Evolutionary conservation across 2,888 invertebrate species (phyloP).

Genomic region (Callyntrura guangdongensis): DNA sequence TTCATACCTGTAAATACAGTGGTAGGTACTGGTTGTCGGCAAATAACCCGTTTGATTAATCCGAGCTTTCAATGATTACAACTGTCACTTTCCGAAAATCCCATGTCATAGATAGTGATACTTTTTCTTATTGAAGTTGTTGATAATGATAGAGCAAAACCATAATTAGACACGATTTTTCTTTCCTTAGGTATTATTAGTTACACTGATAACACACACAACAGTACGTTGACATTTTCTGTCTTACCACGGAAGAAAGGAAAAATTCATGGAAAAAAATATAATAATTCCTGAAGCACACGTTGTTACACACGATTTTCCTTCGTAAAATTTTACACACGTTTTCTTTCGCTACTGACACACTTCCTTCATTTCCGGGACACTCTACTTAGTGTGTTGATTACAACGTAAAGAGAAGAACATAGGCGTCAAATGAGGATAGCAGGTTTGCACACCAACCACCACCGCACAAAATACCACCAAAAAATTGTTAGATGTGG

Average conservation of each 20-base stretch:
- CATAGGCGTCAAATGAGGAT: constrained; percentile 62
- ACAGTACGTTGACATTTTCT: constrained; percentile 11
- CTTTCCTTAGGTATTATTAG: neutral
- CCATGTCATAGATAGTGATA: constrained; percentile 44
- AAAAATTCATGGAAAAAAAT: constrained; percentile 40
- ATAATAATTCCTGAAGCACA: constrained; percentile 1
- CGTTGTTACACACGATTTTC: constrained; percentile 8
- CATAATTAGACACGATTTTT: constrained; percentile 33
- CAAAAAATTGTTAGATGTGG: constrained; percentile 28
- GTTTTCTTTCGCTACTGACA: constrained; percentile 57
- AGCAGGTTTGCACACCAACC: constrained; percentile 64
- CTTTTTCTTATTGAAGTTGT: neutral
- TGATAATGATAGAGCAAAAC: neutral
- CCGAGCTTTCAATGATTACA: constrained; percentile 36
- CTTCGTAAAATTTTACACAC: constrained; percentile 59
- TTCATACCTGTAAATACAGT: constrained; percentile 37
- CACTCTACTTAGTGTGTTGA: constrained; percentile 43
- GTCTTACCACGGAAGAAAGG: constrained; percentile 6
- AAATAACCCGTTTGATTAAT: constrained; percentile 22
- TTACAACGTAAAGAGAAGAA: constrained; percentile 9
- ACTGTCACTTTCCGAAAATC: constrained; percentile 68
- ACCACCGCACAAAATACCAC: constrained; percentile 54
- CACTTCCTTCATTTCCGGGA: constrained; percentile 78
- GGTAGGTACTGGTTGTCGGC: neutral
- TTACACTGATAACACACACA: constrained; percentile 5